A percentile compares a stretch with the other conserved stretches of the same genome.
phyloP scores from a whole-genome alignment of 2,797 vertebrate genomes.

The Calcarius lapponicus region DNA sequence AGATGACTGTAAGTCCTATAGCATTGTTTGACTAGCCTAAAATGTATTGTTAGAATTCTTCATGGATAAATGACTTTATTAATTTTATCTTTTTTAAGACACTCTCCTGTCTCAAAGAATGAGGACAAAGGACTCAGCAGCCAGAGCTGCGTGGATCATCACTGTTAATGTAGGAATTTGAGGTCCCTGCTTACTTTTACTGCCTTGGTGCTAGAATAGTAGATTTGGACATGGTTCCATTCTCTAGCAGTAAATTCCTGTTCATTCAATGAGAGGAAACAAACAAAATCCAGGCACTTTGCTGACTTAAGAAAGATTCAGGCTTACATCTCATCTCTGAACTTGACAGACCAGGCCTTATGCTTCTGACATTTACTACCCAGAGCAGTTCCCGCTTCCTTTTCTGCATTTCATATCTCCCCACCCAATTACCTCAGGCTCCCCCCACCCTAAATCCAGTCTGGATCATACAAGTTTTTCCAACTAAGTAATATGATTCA shows the following conservation, averaged over 20 bases:
- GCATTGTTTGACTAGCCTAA: neutral
- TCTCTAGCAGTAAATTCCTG: neutral
- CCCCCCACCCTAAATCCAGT: neutral
- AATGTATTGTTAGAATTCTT: neutral
- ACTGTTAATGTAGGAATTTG: neutral
- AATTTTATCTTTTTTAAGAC: neutral
- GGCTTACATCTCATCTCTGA: neutral
- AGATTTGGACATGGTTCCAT: neutral
- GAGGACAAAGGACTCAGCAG: neutral
- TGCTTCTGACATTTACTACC: neutral
- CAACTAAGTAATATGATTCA: neutral
- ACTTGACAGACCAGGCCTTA: neutral
- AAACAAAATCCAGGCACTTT: neutral
- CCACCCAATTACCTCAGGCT: fast-evolving
- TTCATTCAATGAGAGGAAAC: neutral
- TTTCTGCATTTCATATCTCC: neutral
- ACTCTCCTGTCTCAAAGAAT: neutral
- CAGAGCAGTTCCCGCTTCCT: neutral
- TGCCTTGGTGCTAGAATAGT: neutral
- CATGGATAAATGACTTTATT: neutral
- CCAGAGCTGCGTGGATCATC: neutral
- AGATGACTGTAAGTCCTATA: neutral
- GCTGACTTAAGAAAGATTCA: neutral
- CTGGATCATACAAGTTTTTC: neutral
- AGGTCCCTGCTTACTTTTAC: neutral